Evolutionary conservation across 2,888 invertebrate genomes (phyloP).

Genomic region (Cepaea hortensis): DNA sequence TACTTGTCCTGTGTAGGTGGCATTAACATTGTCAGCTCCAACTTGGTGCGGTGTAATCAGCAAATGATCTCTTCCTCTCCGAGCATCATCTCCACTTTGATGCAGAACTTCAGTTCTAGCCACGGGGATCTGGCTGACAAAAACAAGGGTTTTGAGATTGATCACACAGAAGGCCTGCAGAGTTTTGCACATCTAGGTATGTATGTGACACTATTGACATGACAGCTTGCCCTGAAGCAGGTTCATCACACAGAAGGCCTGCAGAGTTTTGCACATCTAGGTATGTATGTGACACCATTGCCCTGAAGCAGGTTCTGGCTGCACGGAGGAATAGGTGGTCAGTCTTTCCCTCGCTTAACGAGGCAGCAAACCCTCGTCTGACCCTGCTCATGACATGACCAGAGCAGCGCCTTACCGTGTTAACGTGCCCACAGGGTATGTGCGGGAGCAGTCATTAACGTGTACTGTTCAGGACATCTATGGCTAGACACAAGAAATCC

Average conservation of each 20-base stretch:
- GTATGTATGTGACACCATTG: slow-evolving; percentile 73
- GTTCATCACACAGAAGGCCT: slow-evolving; percentile 84
- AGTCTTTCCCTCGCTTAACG: too few relatives aligned
- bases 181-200: slow-evolving; percentile 92
- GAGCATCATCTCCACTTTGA: slow-evolving; percentile 82
- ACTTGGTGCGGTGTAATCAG: slow-evolving; percentile 85
- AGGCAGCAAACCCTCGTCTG: too few relatives aligned
- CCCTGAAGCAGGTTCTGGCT: too few relatives aligned
- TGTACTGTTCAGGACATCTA: too few relatives aligned
- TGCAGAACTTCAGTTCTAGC: slow-evolving; percentile 80
- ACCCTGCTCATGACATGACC: too few relatives aligned
- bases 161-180: slow-evolving; percentile 84
- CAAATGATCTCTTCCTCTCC: slow-evolving; percentile 84
- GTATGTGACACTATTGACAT: slow-evolving; percentile 9
- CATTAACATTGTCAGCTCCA: slow-evolving; percentile 81
- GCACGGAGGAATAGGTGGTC: too few relatives aligned
- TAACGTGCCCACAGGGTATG: too few relatives aligned
- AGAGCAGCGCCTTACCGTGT: too few relatives aligned
- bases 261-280: slow-evolving; percentile 92
- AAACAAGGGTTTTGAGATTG: slow-evolving; percentile 75
- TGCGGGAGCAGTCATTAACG: too few relatives aligned
- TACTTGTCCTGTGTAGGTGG: slow-evolving; percentile 68
- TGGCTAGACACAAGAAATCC: too few relatives aligned
- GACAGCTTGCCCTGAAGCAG: slow-evolving; percentile 41
- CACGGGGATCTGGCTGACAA: slow-evolving; percentile 56